Evolutionary conservation across 53 echinoderm and acorn worm genomes (phyloP).

Genomic region (Temnopleurus reevesii): DNA sequence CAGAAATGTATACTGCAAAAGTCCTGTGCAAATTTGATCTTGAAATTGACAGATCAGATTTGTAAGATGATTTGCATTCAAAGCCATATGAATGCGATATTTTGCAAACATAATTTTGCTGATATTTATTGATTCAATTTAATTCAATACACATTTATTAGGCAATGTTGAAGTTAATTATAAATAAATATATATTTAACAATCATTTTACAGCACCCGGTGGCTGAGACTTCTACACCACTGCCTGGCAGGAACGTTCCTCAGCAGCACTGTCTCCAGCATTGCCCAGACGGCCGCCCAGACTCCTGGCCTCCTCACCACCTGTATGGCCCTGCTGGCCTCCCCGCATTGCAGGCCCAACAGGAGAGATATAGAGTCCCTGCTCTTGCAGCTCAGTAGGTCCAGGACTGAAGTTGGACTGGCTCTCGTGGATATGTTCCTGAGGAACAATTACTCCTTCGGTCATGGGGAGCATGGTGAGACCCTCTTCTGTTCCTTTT

Average conservation of each 20-base stretch:
- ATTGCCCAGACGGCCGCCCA: conserved; percentile 75
- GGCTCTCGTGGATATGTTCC: conserved; percentile 83
- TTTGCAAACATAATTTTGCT: no score
- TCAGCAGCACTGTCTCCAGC: conserved; percentile 52
- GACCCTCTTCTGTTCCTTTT: not conserved
- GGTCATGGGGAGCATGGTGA: conserved; percentile 52
- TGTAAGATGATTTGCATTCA: no score
- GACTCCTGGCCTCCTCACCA: conserved; percentile 88
- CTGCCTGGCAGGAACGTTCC: conserved; percentile 77
- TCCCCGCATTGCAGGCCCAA: conserved; percentile 89
- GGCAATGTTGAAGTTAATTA: not conserved
- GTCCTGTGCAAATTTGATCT: no score
- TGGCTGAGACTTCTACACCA: conserved; percentile 95
- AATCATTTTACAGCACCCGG: conserved; percentile 63
- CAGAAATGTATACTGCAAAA: no score
- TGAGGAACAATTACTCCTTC: conserved; percentile 69
- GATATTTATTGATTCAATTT: no score
- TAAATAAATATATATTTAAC: not conserved
- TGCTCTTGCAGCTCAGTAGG: conserved; percentile 86
- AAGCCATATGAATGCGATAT: no score
- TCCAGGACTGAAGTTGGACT: conserved; percentile 89
- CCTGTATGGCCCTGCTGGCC: conserved; percentile 84
- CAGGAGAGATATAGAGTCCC: conserved; percentile 83
- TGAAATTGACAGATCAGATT: no score
- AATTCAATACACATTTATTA: no score